phyloP scores from a whole-genome alignment of 2,113 vertebrate genomes.

The Microcebus griseorufus region DNA sequence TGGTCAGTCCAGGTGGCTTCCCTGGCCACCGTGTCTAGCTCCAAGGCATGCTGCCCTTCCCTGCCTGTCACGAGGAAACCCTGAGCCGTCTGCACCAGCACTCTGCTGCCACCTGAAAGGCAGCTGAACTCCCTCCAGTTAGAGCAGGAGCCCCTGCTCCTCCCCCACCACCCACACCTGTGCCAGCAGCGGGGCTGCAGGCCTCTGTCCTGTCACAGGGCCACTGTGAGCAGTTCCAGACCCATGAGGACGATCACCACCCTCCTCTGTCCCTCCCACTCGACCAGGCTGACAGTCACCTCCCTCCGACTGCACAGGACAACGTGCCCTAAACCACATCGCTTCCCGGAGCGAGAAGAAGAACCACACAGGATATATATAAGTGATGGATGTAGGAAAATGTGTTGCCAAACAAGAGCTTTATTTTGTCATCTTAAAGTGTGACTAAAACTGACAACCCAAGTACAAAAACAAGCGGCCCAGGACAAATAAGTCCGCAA shows the following conservation, averaged over 20 bases:
- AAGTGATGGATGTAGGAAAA: background rate
- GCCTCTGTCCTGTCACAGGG: background rate
- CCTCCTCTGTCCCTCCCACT: background rate
- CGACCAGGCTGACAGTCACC: background rate
- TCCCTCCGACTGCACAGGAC: background rate
- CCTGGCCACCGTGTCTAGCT: background rate
- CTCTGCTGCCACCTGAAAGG: background rate
- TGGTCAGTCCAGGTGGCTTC: background rate
- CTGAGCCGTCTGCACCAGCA: too few species aligned
- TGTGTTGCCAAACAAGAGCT: background rate
- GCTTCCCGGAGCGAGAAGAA: background rate
- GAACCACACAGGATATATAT: rapidly evolving
- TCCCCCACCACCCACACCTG: background rate
- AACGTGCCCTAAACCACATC: background rate
- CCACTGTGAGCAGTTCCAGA: background rate
- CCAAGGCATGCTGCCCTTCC: background rate
- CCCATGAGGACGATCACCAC: background rate
- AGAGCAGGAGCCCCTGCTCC: background rate
- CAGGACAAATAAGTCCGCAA: background rate
- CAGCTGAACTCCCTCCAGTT: background rate
- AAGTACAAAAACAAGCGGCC: background rate
- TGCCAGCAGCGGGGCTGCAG: background rate
- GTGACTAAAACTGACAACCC: background rate
- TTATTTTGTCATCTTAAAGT: background rate
- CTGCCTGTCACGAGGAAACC: background rate